phyloP scores from a whole-genome alignment of 2,113 vertebrate genomes.

The Sigmodon hispidus region DNA sequence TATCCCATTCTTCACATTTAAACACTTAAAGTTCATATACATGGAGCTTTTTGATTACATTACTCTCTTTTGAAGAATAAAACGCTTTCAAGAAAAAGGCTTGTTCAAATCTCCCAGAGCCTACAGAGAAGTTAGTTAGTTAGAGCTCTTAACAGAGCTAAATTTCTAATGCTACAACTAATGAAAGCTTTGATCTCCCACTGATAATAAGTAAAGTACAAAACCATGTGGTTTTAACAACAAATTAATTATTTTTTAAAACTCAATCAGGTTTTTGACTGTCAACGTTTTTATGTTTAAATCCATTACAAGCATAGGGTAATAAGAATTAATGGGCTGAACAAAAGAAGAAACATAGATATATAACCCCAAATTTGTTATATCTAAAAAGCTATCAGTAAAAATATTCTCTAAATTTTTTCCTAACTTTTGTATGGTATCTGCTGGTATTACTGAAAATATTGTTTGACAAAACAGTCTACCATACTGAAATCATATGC shows the following conservation, averaged over 20 bases:
- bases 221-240: conserved; percentile 9
- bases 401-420: conserved; percentile 2
- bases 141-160: not conserved
- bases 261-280: not conserved
- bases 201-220: not conserved
- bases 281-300: conserved; percentile 42
- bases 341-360: conserved; percentile 19
- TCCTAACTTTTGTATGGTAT: not conserved
- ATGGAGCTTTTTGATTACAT: not conserved
- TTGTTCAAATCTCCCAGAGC: not conserved
- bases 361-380: not conserved
- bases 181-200: not conserved
- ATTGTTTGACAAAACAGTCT: not conserved
- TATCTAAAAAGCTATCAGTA: not conserved
- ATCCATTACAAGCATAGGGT: not conserved
- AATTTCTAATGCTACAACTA: not conserved
- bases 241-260: not conserved
- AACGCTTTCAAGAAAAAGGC: not conserved
- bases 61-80: not conserved
- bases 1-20: not conserved
- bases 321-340: conserved; percentile 10
- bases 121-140: not conserved
- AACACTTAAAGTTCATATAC: not conserved
- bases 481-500: not conserved
- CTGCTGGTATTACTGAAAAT: conserved; percentile 30